Base-by-base conservation (phyloP, 2,797 vertebrate species). In the Phoebastria nigripes region DNA sequence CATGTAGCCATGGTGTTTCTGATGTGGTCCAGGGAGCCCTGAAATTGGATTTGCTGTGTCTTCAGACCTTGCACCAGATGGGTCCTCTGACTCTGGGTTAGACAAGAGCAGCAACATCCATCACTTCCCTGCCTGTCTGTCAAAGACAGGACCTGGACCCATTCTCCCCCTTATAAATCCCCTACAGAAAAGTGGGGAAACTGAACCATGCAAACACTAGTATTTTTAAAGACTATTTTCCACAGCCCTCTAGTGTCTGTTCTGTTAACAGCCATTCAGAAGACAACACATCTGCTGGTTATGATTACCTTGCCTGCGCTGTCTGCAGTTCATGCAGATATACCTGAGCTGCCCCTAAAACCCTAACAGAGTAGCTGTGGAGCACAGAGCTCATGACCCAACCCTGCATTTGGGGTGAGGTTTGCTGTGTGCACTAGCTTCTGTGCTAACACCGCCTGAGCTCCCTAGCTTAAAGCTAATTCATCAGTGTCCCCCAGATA, bases 171-270 rank as follows among this genome's bases (percentile, higher is more conserved):
- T 84, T 42, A 2, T 8, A 72, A 71, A 28, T 56, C 11, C 21
- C 6, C 51, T 59, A 37, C 19, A 82, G 69, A 52, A 86, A 84
- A 15, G 15, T 13, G 11, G 3, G 49, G 33, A 83, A 35, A n/a
- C n/a, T 5, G 39, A 94, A 56, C 37, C 33, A 5, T 8, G 42
- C 46, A 35, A 69, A n/a, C 61, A 24, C 6, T 39, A 49, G 9
- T 56, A 22, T 54, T 71, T 87, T 93, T 33, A 22, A 83, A 90
- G 58, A 49, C 33, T 54, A 28, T 86, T 96, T 91, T 61, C 49
- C 93, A 72, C 54, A 89, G 92, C 90, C 92, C 88, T 76, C 94
- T 94, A 86, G 86, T 11, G 93, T 88, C 77, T 47, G 5, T 72
- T 91, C 61, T 39, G 56, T 26, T 94, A 87, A 90, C 29, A 78